Evolutionary conservation across 1,140 invertebrate genomes (phyloP).

Genomic region (Drosophila simulans): DNA sequence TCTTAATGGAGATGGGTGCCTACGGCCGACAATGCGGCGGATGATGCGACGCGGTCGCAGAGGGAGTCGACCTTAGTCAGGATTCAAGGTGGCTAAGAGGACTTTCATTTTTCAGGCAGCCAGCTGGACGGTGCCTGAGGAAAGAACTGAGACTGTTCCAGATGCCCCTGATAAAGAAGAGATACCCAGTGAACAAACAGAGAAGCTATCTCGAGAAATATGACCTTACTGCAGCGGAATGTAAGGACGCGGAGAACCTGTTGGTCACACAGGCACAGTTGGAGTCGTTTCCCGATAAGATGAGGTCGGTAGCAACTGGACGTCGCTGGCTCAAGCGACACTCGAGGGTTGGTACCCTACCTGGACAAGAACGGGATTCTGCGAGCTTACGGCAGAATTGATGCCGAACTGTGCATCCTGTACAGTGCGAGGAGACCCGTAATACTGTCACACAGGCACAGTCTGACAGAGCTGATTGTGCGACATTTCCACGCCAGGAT

Average conservation of each 20-base stretch:
- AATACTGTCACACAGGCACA: conserved; percentile 5
- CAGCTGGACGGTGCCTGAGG: not conserved
- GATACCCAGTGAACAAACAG: conserved; percentile 3
- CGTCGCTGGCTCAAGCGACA: not conserved
- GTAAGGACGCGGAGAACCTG: conserved; percentile 3
- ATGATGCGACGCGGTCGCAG: no score
- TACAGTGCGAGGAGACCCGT: conserved; percentile 10
- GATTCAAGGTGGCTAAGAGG: no score
- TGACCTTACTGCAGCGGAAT: not conserved
- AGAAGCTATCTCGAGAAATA: not conserved
- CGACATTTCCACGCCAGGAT: not conserved
- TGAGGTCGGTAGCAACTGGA: not conserved
- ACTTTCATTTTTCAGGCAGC: not conserved
- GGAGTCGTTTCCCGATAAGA: conserved; percentile 3
- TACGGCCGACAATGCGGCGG: no score
- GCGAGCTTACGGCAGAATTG: conserved; percentile 9
- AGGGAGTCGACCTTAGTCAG: no score
- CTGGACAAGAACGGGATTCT: not conserved
- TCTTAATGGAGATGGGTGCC: no score
- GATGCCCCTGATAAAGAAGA: not conserved
- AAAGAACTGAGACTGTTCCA: not conserved
- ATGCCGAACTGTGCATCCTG: conserved; percentile 5
- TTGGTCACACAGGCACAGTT: conserved; percentile 4
- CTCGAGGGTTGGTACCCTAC: conserved; percentile 3
- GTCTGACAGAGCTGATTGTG: conserved; percentile 3